Evolutionary conservation across 2,113 vertebrate species (phyloP).

Genomic region (Pelobates fuscus): DNA sequence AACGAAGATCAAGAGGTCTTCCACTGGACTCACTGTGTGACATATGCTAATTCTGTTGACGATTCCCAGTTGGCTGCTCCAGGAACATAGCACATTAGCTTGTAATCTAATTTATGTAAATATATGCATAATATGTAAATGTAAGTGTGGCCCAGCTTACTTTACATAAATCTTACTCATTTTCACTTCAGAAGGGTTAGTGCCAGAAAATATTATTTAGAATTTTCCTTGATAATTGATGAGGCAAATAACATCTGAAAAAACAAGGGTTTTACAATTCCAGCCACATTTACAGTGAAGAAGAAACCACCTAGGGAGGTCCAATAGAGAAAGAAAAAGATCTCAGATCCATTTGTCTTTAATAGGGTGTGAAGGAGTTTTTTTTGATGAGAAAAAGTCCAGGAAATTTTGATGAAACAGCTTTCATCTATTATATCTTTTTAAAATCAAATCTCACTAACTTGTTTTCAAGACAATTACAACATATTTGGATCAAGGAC

Average conservation of each 20-base stretch:
- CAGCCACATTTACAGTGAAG: too few relatives aligned
- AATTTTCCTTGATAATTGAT: neutral
- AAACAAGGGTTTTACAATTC: neutral
- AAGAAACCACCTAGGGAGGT: too few relatives aligned
- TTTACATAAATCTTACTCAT: conserved; percentile 17
- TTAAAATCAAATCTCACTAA: too few relatives aligned
- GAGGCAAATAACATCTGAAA: neutral
- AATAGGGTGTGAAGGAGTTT: too few relatives aligned
- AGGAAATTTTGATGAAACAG: too few relatives aligned
- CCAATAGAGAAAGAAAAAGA: too few relatives aligned
- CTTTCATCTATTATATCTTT: too few relatives aligned
- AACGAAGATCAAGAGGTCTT: neutral
- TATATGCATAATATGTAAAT: conserved; percentile 23
- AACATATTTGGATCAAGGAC: too few relatives aligned
- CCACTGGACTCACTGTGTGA: neutral
- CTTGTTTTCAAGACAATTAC: too few relatives aligned
- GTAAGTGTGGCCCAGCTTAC: neutral
- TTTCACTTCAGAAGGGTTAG: neutral
- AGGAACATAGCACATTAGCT: conserved; percentile 18
- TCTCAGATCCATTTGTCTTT: too few relatives aligned
- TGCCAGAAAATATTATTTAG: conserved; percentile 8
- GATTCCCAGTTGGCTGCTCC: conserved; percentile 7
- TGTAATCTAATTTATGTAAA: conserved; percentile 34
- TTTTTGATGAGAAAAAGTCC: too few relatives aligned
- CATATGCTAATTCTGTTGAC: conserved; percentile 1